Evolutionary conservation across 2,113 vertebrate genomes (phyloP).

Genomic region (Rhipidura dahli): DNA sequence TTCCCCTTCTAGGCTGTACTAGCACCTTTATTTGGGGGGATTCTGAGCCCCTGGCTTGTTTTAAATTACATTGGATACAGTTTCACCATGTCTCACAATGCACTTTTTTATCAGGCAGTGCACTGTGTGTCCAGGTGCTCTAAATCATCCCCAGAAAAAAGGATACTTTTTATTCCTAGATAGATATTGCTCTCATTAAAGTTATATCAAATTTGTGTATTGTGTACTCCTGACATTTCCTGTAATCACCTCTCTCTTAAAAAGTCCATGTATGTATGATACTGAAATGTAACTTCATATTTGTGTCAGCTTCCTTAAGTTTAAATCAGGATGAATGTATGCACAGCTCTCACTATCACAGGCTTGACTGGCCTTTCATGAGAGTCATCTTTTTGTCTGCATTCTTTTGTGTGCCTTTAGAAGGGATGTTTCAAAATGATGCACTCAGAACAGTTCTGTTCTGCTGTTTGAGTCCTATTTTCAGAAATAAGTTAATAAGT

Average conservation of each 20-base stretch:
- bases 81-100: background rate
- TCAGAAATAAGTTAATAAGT: background rate
- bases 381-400: background rate
- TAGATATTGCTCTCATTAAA: background rate
- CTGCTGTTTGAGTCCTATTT: background rate
- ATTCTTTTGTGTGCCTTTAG: background rate
- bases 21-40: too few relatives aligned
- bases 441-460: background rate
- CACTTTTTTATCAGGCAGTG: background rate
- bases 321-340: background rate
- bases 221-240: background rate
- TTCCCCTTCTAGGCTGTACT: background rate
- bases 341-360: background rate
- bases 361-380: background rate
- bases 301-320: background rate
- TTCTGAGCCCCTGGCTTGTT: background rate
- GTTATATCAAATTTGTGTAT: background rate
- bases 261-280: background rate
- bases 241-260: background rate
- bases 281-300: background rate
- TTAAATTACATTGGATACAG: background rate
- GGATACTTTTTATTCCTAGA: background rate
- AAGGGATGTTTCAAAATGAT: background rate
- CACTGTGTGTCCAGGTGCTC: background rate
- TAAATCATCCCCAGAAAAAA: background rate